Evolutionary conservation across 2,888 invertebrate species (phyloP), one percentile per base, ranked within the genome.

Genomic region (Heliconius ismenius): DNA sequence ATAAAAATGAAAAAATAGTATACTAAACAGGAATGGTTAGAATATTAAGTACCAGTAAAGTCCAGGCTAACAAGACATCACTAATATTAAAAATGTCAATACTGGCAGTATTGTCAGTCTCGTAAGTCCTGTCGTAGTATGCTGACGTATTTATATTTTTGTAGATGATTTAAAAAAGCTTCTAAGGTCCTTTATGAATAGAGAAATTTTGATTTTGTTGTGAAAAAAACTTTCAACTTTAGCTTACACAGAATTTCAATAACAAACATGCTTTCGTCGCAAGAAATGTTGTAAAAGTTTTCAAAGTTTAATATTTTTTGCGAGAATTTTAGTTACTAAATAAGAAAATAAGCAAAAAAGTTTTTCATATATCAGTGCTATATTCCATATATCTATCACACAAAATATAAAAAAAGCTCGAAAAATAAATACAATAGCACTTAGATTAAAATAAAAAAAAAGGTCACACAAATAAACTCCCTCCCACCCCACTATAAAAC

Each of bases 171-270:
- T 58, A n/a, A 9, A 58, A 54, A 58, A n/a, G 54, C n/a, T 54
- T 54, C 3, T 54, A n/a, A 54, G 9, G 58, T 9, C 1, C 10
- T n/a, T 58, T 58, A 9, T n/a, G 3, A n/a, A 58, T 58, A n/a
- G n/a, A 10, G n/a, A 3, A 58, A 3, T 58, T 21, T 58, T 1
- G 10, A 58, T 58, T 58, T 58, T 58, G 18, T 49, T 18, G 49
- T 49, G n/a, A n/a, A n/a, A 58, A n/a, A 58, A 10, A 10, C 54
- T 58, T 58, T 21, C n/a, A 58, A n/a, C 9, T 10, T 9, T n/a
- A n/a, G n/a, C 58, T 58, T n/a, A n/a, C 58, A 58, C 49, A n/a
- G n/a, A 58, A n/a, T 58, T 58, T n/a, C 58, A n/a, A 58, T n/a
- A 58, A 9, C 9, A 9, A 21, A 54, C 21, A 54, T 54, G 18